Evolutionary conservation across 2,888 invertebrate genomes (phyloP).

Genomic region (Eudemis profundana): DNA sequence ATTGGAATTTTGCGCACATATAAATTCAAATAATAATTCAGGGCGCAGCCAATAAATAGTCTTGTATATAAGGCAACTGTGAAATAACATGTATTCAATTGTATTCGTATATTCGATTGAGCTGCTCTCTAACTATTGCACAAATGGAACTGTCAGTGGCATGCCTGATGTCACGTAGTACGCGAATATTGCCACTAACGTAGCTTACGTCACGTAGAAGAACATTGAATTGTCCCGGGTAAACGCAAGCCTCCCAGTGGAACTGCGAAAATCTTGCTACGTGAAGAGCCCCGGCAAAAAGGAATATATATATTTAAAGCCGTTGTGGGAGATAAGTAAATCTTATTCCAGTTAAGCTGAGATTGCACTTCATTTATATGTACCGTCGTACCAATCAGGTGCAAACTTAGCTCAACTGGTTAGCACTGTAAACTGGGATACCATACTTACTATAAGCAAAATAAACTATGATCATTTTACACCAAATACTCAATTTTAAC

Average conservation of each 20-base stretch:
- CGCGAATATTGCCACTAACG: slow-evolving; percentile 7
- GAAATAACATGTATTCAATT: background rate
- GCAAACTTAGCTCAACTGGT: too few species aligned
- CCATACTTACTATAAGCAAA: too few species aligned
- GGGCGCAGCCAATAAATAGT: too few species aligned
- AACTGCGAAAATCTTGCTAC: background rate
- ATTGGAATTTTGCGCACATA: too few species aligned
- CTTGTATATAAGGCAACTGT: background rate
- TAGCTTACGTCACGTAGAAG: slow-evolving; percentile 1
- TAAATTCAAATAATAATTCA: background rate
- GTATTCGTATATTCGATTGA: background rate
- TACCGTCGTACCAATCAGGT: too few species aligned
- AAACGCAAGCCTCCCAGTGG: background rate
- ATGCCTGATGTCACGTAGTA: slow-evolving; percentile 11
- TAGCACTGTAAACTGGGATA: too few species aligned
- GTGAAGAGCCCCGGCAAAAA: background rate
- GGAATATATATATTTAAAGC: background rate
- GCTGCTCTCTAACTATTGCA: slow-evolving; percentile 10
- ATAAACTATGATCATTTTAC: too few species aligned
- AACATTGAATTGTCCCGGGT: background rate
- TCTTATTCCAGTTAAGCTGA: background rate
- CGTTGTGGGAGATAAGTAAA: background rate
- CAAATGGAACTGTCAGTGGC: slow-evolving; percentile 13
- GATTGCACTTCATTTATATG: too few species aligned
- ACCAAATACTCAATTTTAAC: too few species aligned